Base-by-base conservation (phyloP, 2,113 vertebrate species). In the Dipodomys spectabilis region DNA sequence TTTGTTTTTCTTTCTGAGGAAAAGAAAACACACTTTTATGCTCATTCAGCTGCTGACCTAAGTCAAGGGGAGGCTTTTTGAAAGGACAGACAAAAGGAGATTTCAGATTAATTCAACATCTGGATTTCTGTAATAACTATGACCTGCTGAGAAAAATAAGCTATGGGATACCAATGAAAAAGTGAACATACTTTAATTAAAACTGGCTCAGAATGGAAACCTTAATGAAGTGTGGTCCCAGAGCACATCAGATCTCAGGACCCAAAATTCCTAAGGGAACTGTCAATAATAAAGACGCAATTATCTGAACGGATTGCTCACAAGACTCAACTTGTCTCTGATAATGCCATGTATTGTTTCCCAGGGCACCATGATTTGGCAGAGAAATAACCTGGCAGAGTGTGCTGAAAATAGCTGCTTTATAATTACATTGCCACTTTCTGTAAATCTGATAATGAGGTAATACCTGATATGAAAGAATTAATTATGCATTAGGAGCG, bases 151-250 rank as follows among this genome's bases (percentile, higher is more conserved):
- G 71, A 88, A 92, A 94, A 94, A 92, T 35, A 62, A 95, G 77
- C 68, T 79, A 35, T 6, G 30, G 49, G 64, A 81, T 80, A 2
- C 35, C 75, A 73, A 93, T 74, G 45, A 73, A 78, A 90, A 83
- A 93, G 83, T 65, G 68, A 93, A 44, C 75, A 44, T 28, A 12
- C 86, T 92, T 96, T 97, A 97, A 97, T 97, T 96, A 96, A 97
- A 96, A 93, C 57, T 94, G 93, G 82, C 86, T 97, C 92, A 88
- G n/a, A 80, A 69, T 65, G 32, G 80, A 94, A 96, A 88, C 25
- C 45, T 93, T 95, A 96, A 97, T 96, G 79, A 96, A 96, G 80
- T 96, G 78, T 30, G 88, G 74, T 92, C 88, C 62, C 80, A 15
- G 23, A 72, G 72, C 67, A 79, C 53, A 88, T 49, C 67, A 86